phyloP scores from a whole-genome alignment of 2,888 invertebrate species.

The Crossocerus cetratus region DNA sequence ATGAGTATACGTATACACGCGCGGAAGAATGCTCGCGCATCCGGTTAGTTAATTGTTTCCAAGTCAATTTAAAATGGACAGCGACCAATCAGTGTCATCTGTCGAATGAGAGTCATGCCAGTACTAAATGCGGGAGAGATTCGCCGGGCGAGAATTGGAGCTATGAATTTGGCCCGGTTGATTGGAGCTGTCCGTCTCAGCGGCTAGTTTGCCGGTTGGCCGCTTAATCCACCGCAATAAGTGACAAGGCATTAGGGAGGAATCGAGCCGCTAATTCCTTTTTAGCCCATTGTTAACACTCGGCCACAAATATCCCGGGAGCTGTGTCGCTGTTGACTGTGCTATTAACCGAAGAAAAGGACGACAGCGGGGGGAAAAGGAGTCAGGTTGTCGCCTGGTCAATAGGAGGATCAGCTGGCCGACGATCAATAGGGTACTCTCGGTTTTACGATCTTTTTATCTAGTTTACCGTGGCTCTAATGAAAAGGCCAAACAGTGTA shows the following conservation, averaged over 20 bases:
- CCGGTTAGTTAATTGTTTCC: conserved; percentile 19
- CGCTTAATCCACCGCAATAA: conserved; percentile 37
- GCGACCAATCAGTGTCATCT: conserved; percentile 43
- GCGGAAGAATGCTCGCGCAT: background rate
- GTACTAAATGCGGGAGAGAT: conserved; percentile 43
- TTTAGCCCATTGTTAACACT: background rate
- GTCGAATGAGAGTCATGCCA: conserved; percentile 22
- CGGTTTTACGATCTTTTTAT: conserved; percentile 39
- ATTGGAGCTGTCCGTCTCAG: conserved; percentile 41
- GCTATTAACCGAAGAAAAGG: background rate
- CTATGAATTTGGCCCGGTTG: conserved; percentile 41
- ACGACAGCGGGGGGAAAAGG: background rate
- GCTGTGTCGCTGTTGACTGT: background rate
- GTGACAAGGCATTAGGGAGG: background rate
- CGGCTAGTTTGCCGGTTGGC: conserved; percentile 1
- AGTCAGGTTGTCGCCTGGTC: background rate
- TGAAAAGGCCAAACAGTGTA: conserved; percentile 43
- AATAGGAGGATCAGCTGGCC: background rate
- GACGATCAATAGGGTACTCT: conserved; percentile 22
- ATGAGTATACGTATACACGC: background rate
- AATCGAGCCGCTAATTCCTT: conserved; percentile 4
- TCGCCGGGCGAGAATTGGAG: conserved; percentile 17
- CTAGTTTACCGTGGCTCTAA: conserved; percentile 40
- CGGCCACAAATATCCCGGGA: background rate
- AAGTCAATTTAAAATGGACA: conserved; percentile 42